Evolutionary conservation across 2,888 invertebrate species (phyloP), one percentile per base, ranked within the genome.

Genomic region (Spatulosminthurus flaviceps): DNA sequence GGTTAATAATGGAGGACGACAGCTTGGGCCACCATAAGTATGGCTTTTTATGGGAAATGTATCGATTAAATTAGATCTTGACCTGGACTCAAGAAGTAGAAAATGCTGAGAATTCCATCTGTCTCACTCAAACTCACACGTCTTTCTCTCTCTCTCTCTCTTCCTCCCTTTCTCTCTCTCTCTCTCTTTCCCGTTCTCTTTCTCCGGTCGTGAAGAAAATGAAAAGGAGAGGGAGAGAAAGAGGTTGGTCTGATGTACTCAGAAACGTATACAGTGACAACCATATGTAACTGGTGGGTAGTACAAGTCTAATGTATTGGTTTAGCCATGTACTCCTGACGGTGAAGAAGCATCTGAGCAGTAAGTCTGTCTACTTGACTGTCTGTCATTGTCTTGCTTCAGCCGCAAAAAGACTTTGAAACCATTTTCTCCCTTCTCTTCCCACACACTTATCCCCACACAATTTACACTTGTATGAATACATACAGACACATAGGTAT

Each of bases 41-140:
- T 51, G 16, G 51, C 9, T 51, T 51, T 51, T 51, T 51, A 61
- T 61, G 69, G 29, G 69, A 42, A 28, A 69, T 66, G 72, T 73
- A 78, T 78, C 72, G 78, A 78, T 78, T 78, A 78, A 72, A 78
- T 73, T 78, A 66, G 72, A 73, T 78, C 73, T 78, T 78, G 78
- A 78, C 78, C 78, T 78, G 66, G 73, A 64, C 72, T 72, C 64
- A 51, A 51, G 51, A n/a, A 51, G 51, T 51, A 51, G 51, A 51
- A 51, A 51, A 51, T 51, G 51, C 51, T 51, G 51, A 51, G 51
- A 51, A 51, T 73, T 79, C 74, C 69, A 74, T 69, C 79, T 79
- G 73, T 60, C 78, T 73, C 67, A 67, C 78, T 72, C 76, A 67
- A 67, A 42, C 69, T 76, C 76, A 69, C 76, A 43, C 76, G 67